Base-by-base conservation (phyloP, 1,140 invertebrate species). In the Drosophila repletoides region DNA sequence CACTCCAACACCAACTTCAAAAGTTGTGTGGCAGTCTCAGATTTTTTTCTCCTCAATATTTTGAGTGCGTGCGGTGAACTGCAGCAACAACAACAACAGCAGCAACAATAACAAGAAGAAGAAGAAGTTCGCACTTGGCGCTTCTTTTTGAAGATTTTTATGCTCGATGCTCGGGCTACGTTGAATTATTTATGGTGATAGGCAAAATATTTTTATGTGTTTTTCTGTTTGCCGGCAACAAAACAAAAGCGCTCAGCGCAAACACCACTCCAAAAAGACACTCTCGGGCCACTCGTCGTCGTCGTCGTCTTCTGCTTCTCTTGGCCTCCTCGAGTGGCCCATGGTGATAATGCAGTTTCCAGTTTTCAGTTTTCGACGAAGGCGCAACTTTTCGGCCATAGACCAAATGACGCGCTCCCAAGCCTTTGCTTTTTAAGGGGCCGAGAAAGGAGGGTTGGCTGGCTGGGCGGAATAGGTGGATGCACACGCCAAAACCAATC, bases 131-230 rank as follows among this genome's bases (percentile, higher is more conserved):
- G 80, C 79, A 86, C 80, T 86, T 84, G 79, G 80, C 80, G 80
- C 80, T 86, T 75, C 80, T 86, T 83, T 84, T 86, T 86, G 80
- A 86, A 86, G 80, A 86, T 86, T 74, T 76, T 77, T 68, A 56
- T 58, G 71, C 45, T 49, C 63, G 26, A 9, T 34, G 53, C 53
- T 45, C 40, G 40, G 49, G 36, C 53, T 46, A 67, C 67, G 75
- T 87, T 75, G 80, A 86, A 86, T 86, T 86, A 86, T 86, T 86
- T 86, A 86, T 86, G 80, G 80, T 86, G 80, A 86, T 86, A 86
- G 80, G 80, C 80, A 86, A 86, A 84, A 84, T 86, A 75, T 61
- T 79, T 84, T 84, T 84, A 68, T 84, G 63, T 79, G 63, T 69
- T 59, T 59, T 61, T 61, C 38, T 83, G 63, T 60, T 53, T 49